A percentile compares a stretch with the other conserved stretches of the same genome.
phyloP scores from a whole-genome alignment of 2,888 invertebrate genomes.

The Branchellion lobata region DNA sequence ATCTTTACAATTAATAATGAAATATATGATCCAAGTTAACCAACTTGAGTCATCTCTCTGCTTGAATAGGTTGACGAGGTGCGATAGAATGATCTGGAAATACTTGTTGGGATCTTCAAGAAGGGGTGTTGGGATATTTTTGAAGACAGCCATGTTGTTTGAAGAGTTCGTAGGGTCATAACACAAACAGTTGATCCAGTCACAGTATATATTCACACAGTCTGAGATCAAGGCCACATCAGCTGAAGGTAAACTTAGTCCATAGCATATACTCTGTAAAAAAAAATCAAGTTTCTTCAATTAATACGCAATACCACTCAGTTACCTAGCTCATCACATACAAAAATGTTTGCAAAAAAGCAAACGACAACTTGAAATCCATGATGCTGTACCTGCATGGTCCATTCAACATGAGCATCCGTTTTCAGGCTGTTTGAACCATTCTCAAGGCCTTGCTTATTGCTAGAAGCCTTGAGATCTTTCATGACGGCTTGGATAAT shows the following conservation, averaged over 20 bases:
- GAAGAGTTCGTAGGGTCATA: neutral
- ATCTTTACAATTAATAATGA: neutral
- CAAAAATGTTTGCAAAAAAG: neutral
- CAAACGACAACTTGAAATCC: neutral
- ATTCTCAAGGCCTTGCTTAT: conserved; percentile 69
- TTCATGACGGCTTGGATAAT: conserved; percentile 79
- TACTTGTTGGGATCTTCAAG: conserved; percentile 85
- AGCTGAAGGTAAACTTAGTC: conserved; percentile 80
- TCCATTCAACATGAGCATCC: conserved; percentile 73
- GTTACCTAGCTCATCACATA: neutral
- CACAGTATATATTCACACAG: conserved; percentile 93
- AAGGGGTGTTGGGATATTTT: conserved; percentile 79
- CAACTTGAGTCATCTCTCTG: conserved; percentile 78
- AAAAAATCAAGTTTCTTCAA: too few species aligned
- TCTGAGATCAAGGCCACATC: conserved; percentile 93
- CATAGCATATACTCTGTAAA: conserved; percentile 82
- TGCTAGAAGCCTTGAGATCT: conserved; percentile 73
- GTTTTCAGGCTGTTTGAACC: conserved; percentile 78
- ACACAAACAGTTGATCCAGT: conserved; percentile 88
- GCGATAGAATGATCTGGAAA: conserved; percentile 83
- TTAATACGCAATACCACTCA: neutral
- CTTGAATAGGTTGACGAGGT: conserved; percentile 89
- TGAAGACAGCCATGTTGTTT: neutral
- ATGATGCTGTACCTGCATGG: conserved; percentile 71
- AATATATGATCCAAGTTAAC: neutral